These are phyloP conservation scores for Pempheris klunzingeri DNA, from an alignment of 2,797 vertebrate genomes.

Conservation along the genomic window DNA sequence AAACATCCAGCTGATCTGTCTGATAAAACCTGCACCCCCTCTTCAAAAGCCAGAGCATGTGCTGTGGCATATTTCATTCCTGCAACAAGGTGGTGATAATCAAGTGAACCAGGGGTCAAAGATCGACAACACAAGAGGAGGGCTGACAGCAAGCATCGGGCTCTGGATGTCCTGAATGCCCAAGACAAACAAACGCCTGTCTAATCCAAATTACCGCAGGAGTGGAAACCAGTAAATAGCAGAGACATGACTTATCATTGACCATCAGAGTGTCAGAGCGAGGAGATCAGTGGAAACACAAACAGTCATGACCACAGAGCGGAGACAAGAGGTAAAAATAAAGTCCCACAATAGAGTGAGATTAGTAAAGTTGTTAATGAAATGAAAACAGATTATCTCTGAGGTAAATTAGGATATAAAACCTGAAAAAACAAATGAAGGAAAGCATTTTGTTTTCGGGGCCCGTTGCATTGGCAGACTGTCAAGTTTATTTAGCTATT, in stretches of 20 bases:
- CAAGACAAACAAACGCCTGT: conserved; percentile 21
- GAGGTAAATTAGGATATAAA: conserved; percentile 62
- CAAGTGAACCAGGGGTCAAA: conserved; percentile 48
- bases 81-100: conserved; percentile 39
- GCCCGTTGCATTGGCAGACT: conserved; percentile 36
- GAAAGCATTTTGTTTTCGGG: conserved; percentile 36
- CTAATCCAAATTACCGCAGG: conserved; percentile 26
- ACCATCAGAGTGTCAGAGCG: neutral
- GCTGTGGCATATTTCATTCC: conserved; percentile 19
- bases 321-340: conserved; percentile 34
- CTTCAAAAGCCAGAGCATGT: neutral
- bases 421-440: conserved; percentile 47
- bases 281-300: conserved; percentile 57
- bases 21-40: neutral
- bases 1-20: neutral
- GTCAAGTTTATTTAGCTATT: conserved; percentile 83
- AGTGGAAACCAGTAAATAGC: conserved; percentile 34
- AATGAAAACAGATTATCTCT: conserved; percentile 52
- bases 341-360: conserved; percentile 10
- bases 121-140: conserved; percentile 36
- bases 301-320: conserved; percentile 28
- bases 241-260: conserved; percentile 23
- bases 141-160: neutral
- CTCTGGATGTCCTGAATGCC: conserved; percentile 2
- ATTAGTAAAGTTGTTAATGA: conserved; percentile 36